These are phyloP conservation scores for Alcis repandata DNA, from an alignment of 2,888 invertebrate species.

Conservation along the genomic window DNA sequence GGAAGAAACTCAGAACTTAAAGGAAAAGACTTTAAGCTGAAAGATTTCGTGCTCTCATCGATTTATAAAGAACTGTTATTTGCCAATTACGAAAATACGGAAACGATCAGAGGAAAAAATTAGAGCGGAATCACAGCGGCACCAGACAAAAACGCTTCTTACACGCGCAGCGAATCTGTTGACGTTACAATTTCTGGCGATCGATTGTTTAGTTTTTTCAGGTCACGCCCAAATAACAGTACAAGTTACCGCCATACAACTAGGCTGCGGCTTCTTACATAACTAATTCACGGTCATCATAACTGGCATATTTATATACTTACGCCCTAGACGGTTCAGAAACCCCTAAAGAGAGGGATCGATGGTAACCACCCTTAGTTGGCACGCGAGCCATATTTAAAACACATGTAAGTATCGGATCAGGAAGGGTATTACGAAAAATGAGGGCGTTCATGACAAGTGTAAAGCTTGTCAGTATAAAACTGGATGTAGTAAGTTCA, in stretches of 20 bases:
- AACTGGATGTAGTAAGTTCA: constrained; percentile 8
- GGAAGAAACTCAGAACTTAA: neutral
- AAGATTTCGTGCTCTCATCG: neutral
- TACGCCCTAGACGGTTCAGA: constrained; percentile 2
- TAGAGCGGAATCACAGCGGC: constrained; percentile 16
- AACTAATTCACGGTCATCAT: constrained; percentile 24
- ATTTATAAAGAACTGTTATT: constrained; percentile 10
- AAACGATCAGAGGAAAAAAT: constrained; percentile 35
- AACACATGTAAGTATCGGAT: constrained; percentile 1
- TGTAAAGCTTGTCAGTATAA: neutral
- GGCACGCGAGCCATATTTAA: constrained; percentile 11
- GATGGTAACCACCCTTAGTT: constrained; percentile 17
- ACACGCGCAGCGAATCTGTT: constrained; percentile 35
- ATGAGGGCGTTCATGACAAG: neutral
- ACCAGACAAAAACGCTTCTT: constrained; percentile 19
- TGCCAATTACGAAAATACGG: constrained; percentile 36
- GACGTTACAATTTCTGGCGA: constrained; percentile 51
- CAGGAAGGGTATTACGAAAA: neutral
- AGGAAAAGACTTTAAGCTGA: neutral
- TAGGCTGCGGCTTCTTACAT: constrained; percentile 27
- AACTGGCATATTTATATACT: constrained; percentile 13
- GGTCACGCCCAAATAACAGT: constrained; percentile 58
- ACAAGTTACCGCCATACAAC: constrained; percentile 27
- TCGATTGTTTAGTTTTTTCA: constrained; percentile 55
- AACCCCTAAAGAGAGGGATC: constrained; percentile 24